Percentiles rank a stretch among this genome's conserved stretches.
These are phyloP conservation scores for Aleiodes sp. DNA, from an alignment of 1,140 invertebrate genomes.

Conservation along the genomic window DNA sequence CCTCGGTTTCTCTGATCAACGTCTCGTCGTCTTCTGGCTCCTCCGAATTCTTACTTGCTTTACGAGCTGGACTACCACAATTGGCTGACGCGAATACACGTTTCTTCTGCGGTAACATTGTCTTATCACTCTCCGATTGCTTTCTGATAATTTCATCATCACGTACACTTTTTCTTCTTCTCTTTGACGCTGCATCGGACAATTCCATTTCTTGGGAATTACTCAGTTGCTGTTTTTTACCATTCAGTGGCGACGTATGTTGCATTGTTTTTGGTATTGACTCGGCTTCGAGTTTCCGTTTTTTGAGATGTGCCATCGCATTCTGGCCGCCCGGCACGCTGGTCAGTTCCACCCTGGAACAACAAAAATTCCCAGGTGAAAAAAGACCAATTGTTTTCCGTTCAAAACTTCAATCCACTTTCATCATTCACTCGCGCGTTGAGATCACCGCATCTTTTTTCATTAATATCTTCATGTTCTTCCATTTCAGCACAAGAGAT, in stretches of 20 bases:
- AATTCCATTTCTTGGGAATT: slow-evolving; percentile 57
- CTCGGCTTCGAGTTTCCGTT: slow-evolving; percentile 68
- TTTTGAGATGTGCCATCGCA: slow-evolving; percentile 69
- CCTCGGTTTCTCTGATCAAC: slow-evolving; percentile 85
- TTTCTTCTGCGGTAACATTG: slow-evolving; percentile 71
- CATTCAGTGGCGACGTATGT: slow-evolving; percentile 42
- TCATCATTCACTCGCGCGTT: slow-evolving; percentile 11
- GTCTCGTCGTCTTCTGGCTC: slow-evolving; percentile 78
- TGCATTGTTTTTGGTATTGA: slow-evolving; percentile 59
- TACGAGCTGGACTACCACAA: slow-evolving; percentile 66
- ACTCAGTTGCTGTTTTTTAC: slow-evolving; percentile 45
- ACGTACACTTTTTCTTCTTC: slow-evolving; percentile 65
- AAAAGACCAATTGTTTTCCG: slow-evolving; percentile 39
- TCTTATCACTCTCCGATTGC: slow-evolving; percentile 50
- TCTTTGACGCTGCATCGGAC: slow-evolving; percentile 57
- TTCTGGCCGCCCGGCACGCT: slow-evolving; percentile 66
- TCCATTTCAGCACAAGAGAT: slow-evolving; percentile 18
- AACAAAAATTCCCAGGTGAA: slow-evolving; percentile 65
- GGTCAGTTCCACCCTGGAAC: slow-evolving; percentile 68
- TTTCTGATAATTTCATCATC: slow-evolving; percentile 60
- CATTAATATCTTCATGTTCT: background rate
- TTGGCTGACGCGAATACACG: slow-evolving; percentile 64
- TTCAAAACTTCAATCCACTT: slow-evolving; percentile 20
- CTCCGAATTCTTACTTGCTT: slow-evolving; percentile 61
- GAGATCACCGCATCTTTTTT: background rate